Evolutionary conservation across 2,797 vertebrate species (phyloP), one percentile per base, ranked within the genome.

Genomic region (Anguilla obscura): DNA sequence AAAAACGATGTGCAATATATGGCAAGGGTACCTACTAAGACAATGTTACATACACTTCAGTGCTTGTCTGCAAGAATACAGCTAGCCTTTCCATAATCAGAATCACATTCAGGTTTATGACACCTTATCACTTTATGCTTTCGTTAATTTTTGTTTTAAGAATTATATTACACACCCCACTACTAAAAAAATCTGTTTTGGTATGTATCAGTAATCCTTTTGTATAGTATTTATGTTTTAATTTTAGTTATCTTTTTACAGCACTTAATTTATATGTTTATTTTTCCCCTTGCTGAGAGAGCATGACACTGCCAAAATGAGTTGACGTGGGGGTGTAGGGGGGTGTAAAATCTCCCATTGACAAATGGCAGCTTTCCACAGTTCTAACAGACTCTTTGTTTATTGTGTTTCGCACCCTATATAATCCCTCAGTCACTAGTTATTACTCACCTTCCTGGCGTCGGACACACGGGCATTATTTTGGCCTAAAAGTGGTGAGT

Each of bases 141-240:
- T 88, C 90, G 87, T 88, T 87, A 88, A 88, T 84, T 87, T 90
- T 87, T 74, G 91, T 91, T 93, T 48, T 90, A 66, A 54, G 87
- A 80, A 24, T 87, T n/a, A 89, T 90, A 91, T 89, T 87, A 90
- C 90, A 89, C 90, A 89, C 91, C 86, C 89, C 86, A 87, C 87
- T 88, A 60, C 88, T 91, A 89, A 84, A 90, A 91, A 89, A 84
- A 69, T 92, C 89, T 90, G 90, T 91, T 86, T 85, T 90, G 90
- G 36, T 90, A 88, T 89, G 90, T 93, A 92, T 92, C 92, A 90
- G 91, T 90, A 88, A 91, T 90, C 92, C 92, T 90, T 91, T 90
- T 97, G 96, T 97, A 98, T 96, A 98, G 97, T 98, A 98, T 98
- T 98, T 98, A 98, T 97, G 96, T 91, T 97, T 95, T 91, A 88